Base-by-base conservation (phyloP, 2,888 invertebrate genomes). In the Notodonta dromedarius region DNA sequence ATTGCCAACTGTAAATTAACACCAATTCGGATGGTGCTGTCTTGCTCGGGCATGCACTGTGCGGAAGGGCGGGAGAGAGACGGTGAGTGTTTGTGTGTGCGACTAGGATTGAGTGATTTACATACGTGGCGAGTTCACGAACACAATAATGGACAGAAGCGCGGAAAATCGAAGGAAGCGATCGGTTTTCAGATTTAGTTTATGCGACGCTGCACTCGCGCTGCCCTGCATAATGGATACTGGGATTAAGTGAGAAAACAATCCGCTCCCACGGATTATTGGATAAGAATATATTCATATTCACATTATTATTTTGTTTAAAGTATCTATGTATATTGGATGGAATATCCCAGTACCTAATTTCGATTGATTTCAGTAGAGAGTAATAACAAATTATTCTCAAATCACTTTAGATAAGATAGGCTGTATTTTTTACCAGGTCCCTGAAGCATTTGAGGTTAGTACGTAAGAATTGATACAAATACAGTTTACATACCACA, bases 1-100 rank as follows among this genome's bases (percentile, higher is more conserved):
- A 93, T 93, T 93, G 93, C 91, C 91, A 91, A 89, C 88, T 88
- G 91, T 93, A 91, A 93, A 93, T 93, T 93, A 93, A 93, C 93
- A 91, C 91, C 88, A 90, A 89, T 90, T 87, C 84, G 81, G 81
- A 78, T 82, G 78, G 72, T 84, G 78, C 80, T 83, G 83, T 84
- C 86, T 61, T 63, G 64, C 60, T 77, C 70, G 61, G 63, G 69
- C 69, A 72, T 73, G 60, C 63, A 57, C 35, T 69, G 71, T 66
- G 60, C 62, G 63, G 62, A 58, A 64, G 67, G 62, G 81, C 66
- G 75, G 62, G 85, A 85, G 70, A 57, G 86, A 79, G 89, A 88
- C 56, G 74, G 78, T 58, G 56, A 67, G 66, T 79, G 78, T 88
- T 86, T 88, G 86, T 86, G 82, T 86, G 86, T 85, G 84, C 78